Conservation (phyloP, 2,113 vertebrate genomes). For the Marmota flaviventris region DNA sequence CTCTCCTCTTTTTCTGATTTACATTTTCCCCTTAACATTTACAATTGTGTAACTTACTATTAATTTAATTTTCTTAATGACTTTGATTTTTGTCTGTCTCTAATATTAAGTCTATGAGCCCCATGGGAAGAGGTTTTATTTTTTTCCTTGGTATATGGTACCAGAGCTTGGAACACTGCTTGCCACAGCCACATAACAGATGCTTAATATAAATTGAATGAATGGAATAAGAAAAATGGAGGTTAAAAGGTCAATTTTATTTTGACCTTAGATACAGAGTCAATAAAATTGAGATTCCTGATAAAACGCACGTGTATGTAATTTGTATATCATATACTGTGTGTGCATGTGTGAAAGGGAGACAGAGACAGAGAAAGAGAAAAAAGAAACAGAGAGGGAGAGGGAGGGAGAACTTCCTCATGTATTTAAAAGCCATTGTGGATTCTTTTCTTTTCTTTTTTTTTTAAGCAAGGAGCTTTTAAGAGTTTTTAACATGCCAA, state of each 20-base stretch:
- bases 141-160: not conserved
- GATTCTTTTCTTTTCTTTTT: not conserved
- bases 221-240: not conserved
- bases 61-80: not conserved
- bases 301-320: not conserved
- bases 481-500: not conserved
- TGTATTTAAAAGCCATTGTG: not conserved
- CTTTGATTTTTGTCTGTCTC: not conserved
- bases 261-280: slow-evolving; percentile 32
- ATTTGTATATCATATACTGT: not conserved
- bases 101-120: not conserved
- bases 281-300: slow-evolving; percentile 18
- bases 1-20: not conserved
- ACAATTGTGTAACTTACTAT: not conserved
- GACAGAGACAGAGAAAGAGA: not conserved
- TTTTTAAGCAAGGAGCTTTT: not conserved
- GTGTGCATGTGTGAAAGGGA: not conserved
- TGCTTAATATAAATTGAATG: not conserved
- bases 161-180: not conserved
- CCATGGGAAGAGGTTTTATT: not conserved
- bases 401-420: not conserved
- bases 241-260: not conserved
- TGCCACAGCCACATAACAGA: not conserved
- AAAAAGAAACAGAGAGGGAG: not conserved
- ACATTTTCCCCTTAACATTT: not conserved